phyloP scores from a whole-genome alignment of 2,888 invertebrate species.

The Maniola hyperantus region DNA sequence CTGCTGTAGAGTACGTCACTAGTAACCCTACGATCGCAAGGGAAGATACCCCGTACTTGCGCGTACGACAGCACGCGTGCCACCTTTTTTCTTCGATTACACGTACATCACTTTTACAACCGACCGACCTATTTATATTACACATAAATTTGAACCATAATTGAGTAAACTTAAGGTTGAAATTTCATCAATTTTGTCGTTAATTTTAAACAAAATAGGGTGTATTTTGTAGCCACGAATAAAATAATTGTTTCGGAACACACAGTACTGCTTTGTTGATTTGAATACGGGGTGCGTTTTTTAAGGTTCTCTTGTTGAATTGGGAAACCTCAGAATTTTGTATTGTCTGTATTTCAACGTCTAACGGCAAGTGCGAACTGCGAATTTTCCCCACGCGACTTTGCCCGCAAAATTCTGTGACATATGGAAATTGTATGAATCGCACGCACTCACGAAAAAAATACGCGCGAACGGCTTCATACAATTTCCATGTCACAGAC shows the following conservation, averaged over 20 bases:
- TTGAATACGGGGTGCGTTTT: constrained; percentile 72
- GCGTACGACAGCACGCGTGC: constrained; percentile 75
- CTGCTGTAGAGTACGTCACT: constrained; percentile 48
- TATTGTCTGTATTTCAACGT: not conserved
- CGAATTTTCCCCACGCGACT: too few species aligned
- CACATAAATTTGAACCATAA: constrained; percentile 43
- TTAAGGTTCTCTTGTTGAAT: constrained; percentile 29
- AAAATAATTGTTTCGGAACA: constrained; percentile 74
- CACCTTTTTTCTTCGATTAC: constrained; percentile 77
- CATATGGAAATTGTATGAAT: too few species aligned
- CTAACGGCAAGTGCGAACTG: too few species aligned
- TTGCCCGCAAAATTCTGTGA: too few species aligned
- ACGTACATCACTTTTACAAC: constrained; percentile 62
- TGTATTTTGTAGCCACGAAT: constrained; percentile 56
- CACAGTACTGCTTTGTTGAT: constrained; percentile 80
- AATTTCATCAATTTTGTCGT: constrained; percentile 18
- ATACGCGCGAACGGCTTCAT: too few species aligned
- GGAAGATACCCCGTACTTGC: constrained; percentile 73
- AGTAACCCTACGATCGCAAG: constrained; percentile 68
- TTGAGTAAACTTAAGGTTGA: not conserved
- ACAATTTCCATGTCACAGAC: too few species aligned
- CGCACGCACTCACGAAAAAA: too few species aligned
- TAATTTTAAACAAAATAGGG: constrained; percentile 41
- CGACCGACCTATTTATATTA: constrained; percentile 40
- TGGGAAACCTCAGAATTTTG: not conserved